These are phyloP conservation scores for Anguilla marmorata DNA, from an alignment of 2,797 vertebrate species.

Conservation along the genomic window DNA sequence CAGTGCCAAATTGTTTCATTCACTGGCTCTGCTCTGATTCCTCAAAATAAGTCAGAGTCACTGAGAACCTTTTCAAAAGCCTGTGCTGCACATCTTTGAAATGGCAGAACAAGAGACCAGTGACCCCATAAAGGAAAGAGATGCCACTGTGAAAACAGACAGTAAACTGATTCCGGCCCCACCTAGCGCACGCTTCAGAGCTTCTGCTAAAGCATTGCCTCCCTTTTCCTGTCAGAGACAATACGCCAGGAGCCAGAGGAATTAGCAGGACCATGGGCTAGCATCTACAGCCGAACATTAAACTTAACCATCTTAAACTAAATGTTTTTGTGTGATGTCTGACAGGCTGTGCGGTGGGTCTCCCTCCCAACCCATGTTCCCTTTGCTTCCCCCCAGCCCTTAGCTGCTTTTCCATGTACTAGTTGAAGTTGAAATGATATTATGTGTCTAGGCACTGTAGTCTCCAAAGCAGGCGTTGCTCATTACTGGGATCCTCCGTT, in stretches of 20 bases:
- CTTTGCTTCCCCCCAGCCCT: not conserved
- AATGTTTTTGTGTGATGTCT: not conserved
- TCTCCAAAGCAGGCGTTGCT: slow-evolving; percentile 3
- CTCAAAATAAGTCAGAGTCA: not conserved
- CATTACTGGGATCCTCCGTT: not conserved
- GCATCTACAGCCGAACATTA: not conserved
- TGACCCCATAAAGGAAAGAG: not conserved
- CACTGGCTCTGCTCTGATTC: not conserved
- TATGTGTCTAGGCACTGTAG: not conserved
- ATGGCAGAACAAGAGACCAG: not conserved
- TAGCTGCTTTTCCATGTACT: not conserved
- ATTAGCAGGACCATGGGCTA: not conserved
- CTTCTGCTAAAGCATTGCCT: not conserved
- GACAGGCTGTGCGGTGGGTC: not conserved
- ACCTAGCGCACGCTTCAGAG: not conserved
- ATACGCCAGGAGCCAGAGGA: not conserved
- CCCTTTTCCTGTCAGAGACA: not conserved
- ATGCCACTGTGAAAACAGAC: not conserved
- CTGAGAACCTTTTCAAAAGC: not conserved
- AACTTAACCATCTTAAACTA: not conserved
- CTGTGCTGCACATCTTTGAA: not conserved
- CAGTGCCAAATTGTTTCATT: not conserved
- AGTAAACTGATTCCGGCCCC: not conserved
- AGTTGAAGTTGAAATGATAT: not conserved
- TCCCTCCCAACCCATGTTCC: not conserved